A percentile compares a stretch with the other conserved stretches of the same genome.
These are phyloP conservation scores for Perca flavescens DNA, from an alignment of 2,113 vertebrate species.

Conservation along the genomic window DNA sequence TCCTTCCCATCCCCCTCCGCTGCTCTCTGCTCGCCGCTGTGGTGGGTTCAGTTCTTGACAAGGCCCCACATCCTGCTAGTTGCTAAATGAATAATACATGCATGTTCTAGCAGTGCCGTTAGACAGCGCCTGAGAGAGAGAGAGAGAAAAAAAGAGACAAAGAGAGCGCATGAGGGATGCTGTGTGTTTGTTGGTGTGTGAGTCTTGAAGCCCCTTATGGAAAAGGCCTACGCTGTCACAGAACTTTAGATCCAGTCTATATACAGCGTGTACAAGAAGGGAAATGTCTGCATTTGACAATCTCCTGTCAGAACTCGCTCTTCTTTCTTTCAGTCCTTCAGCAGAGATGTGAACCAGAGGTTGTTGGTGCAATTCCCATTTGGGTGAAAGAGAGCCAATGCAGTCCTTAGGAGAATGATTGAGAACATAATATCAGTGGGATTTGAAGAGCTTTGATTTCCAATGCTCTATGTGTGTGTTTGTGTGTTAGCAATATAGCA, in stretches of 20 bases:
- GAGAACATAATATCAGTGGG: slow-evolving; percentile 27
- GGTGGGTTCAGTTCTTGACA: slow-evolving; percentile 77
- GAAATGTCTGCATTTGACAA: slow-evolving; percentile 38
- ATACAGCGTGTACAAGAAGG: slow-evolving; percentile 29
- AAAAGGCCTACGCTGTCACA: slow-evolving; percentile 75
- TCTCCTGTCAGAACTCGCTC: slow-evolving; percentile 9
- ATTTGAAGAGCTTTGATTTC: slow-evolving; percentile 47
- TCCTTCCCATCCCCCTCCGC: slow-evolving; percentile 15
- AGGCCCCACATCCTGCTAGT: slow-evolving; percentile 78
- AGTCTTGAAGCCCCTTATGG: slow-evolving; percentile 60
- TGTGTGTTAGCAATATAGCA: slow-evolving; percentile 22
- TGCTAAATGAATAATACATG: slow-evolving; percentile 83
- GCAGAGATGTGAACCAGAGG: slow-evolving; percentile 25
- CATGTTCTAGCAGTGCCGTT: slow-evolving; percentile 65
- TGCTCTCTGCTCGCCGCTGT: slow-evolving; percentile 32
- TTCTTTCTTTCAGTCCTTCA: slow-evolving; percentile 22
- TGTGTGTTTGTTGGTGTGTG: slow-evolving; percentile 33
- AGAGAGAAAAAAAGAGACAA: slow-evolving; percentile 29
- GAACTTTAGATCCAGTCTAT: slow-evolving; percentile 67
- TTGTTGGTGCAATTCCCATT: slow-evolving; percentile 34
- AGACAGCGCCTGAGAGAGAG: slow-evolving; percentile 45
- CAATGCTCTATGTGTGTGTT: neutral
- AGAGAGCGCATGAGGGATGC: slow-evolving; percentile 29
- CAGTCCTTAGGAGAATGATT: slow-evolving; percentile 16
- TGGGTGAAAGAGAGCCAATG: slow-evolving; percentile 16